Conservation (phyloP, 2,797 vertebrate genomes). For the Pseudomugil gertrudae region DNA sequence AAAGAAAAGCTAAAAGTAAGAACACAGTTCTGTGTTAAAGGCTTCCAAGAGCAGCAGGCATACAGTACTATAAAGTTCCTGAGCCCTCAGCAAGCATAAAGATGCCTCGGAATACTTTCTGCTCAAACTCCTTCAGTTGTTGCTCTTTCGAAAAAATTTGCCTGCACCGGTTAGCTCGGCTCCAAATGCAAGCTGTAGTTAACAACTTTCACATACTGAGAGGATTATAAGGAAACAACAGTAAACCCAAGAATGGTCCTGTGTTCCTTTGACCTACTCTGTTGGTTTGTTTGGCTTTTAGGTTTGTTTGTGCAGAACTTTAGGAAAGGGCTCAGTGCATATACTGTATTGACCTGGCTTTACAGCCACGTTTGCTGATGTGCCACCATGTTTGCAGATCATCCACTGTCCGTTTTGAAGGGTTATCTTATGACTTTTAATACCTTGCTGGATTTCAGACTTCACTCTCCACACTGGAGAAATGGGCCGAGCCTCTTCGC, state of each 20-base stretch:
- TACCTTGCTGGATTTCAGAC: slow-evolving; percentile 81
- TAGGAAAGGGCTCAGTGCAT: slow-evolving; percentile 65
- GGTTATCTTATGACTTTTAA: slow-evolving; percentile 39
- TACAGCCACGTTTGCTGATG: slow-evolving; percentile 40
- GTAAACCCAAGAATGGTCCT: slow-evolving; percentile 36
- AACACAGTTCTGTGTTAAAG: slow-evolving; percentile 75
- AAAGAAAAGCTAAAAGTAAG: slow-evolving; percentile 53
- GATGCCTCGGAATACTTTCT: slow-evolving; percentile 62
- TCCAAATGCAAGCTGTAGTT: slow-evolving; percentile 52
- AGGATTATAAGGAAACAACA: slow-evolving; percentile 49
- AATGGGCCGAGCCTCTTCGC: slow-evolving; percentile 89
- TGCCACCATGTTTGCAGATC: slow-evolving; percentile 47
- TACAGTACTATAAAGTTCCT: slow-evolving; percentile 78
- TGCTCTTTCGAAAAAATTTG: slow-evolving; percentile 42
- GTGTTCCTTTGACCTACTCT: slow-evolving; percentile 52
- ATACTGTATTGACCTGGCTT: slow-evolving; percentile 47
- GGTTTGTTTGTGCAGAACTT: slow-evolving; percentile 74
- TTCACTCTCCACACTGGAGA: slow-evolving; percentile 94
- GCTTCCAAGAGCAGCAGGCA: slow-evolving; percentile 76
- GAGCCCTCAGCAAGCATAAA: slow-evolving; percentile 79
- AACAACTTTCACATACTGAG: slow-evolving; percentile 66
- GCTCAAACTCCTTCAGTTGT: slow-evolving; percentile 54
- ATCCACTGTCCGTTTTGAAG: slow-evolving; percentile 24
- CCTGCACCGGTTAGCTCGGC: slow-evolving; percentile 43
- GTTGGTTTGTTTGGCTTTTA: slow-evolving; percentile 52